Conservation (phyloP, 2,888 invertebrate genomes). For the Phalera bucephala region DNA sequence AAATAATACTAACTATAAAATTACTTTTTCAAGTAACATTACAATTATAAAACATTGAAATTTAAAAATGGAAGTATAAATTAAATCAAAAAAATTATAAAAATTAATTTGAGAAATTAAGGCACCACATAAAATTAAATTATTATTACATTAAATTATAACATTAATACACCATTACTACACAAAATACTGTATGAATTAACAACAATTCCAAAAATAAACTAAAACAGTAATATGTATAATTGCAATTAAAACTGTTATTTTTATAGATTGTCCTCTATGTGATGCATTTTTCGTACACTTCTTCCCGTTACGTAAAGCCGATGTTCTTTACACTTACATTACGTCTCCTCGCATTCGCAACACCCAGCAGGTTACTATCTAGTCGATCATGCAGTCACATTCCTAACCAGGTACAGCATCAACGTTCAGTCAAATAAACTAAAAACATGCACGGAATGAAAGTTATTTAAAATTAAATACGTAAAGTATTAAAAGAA, state of each 20-base stretch:
- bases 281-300: conserved; percentile 57
- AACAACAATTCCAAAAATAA: conserved; percentile 48
- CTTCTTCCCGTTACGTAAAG: conserved; percentile 26
- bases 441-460: conserved; percentile 75
- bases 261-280: conserved; percentile 34
- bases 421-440: conserved; percentile 68
- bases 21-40: neutral
- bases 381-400: conserved; percentile 41
- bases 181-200: conserved; percentile 70
- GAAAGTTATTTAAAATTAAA: conserved; percentile 73
- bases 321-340: conserved; percentile 49
- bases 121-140: conserved; percentile 73
- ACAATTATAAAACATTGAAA: conserved; percentile 27
- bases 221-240: conserved; percentile 36
- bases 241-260: conserved; percentile 34
- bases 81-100: conserved; percentile 40
- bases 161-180: conserved; percentile 62
- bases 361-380: conserved; percentile 29
- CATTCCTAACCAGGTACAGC: conserved; percentile 59
- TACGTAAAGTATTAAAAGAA: conserved; percentile 77
- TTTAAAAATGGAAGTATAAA: conserved; percentile 25
- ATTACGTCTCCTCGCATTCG: conserved; percentile 38
- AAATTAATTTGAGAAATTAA: conserved; percentile 61
- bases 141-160: conserved; percentile 56
- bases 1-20: conserved; percentile 9